Conservation (phyloP, 2,888 invertebrate genomes). For the Conistra vaccinii region DNA sequence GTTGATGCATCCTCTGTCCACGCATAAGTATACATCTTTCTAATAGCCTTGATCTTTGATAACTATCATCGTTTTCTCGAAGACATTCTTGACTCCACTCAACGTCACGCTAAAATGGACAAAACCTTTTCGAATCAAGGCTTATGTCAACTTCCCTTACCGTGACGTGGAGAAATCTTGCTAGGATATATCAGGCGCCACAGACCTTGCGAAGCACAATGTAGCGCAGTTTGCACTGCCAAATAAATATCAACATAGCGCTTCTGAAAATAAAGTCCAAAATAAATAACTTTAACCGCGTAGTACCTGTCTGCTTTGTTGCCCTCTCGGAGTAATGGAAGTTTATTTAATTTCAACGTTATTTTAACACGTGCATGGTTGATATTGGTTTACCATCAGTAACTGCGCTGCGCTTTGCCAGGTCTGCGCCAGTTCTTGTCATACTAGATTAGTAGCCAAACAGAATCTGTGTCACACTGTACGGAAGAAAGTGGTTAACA, state of each 20-base stretch:
- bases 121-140: background rate
- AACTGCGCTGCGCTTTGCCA: background rate
- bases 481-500: conserved; percentile 35
- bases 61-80: background rate
- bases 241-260: background rate
- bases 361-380: background rate
- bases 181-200: background rate
- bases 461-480: background rate
- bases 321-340: background rate
- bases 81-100: background rate
- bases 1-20: conserved; percentile 5
- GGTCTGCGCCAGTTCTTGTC: background rate
- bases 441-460: background rate
- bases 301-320: background rate
- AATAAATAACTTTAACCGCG: background rate
- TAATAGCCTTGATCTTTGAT: background rate
- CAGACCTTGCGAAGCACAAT: background rate
- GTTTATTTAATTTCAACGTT: background rate
- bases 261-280: background rate
- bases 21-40: background rate
- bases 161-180: background rate
- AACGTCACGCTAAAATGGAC: background rate
- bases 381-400: background rate
- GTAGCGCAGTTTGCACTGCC: background rate
- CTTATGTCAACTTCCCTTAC: background rate